Conservation (phyloP, 2,113 vertebrate species). For the Forbesichthys papilliferus region DNA sequence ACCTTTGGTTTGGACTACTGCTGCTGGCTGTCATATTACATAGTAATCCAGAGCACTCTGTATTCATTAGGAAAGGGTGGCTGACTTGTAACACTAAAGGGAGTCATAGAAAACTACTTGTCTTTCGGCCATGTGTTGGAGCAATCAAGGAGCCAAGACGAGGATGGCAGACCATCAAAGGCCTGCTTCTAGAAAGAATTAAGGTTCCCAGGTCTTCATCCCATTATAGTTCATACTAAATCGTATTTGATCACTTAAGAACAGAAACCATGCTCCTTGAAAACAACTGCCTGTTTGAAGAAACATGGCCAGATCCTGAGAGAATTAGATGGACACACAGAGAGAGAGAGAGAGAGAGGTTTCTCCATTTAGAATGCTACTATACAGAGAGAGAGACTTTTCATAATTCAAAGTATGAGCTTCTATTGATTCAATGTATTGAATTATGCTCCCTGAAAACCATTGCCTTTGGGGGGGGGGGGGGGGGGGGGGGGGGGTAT, state of each 20-base stretch:
- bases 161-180: conserved; percentile 40
- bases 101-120: conserved; percentile 48
- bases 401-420: too few species aligned
- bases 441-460: too few species aligned
- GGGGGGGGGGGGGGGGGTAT: too few species aligned
- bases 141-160: conserved; percentile 40
- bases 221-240: conserved; percentile 25
- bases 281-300: conserved; percentile 17
- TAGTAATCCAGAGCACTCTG: conserved; percentile 37
- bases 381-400: too few species aligned
- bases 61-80: conserved; percentile 32
- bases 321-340: conserved; percentile 10
- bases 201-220: conserved; percentile 29
- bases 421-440: too few species aligned
- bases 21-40: conserved; percentile 50
- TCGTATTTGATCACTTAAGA: conserved; percentile 19
- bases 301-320: conserved; percentile 1
- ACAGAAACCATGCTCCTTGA: conserved; percentile 25
- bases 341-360: not conserved
- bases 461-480: too few species aligned
- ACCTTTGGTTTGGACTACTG: conserved; percentile 44
- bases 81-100: conserved; percentile 37
- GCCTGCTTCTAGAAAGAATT: conserved; percentile 8
- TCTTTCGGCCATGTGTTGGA: conserved; percentile 60
- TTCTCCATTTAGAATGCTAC: too few species aligned